phyloP scores from a whole-genome alignment of 2,797 vertebrate genomes.

The Gallinago stenura region DNA sequence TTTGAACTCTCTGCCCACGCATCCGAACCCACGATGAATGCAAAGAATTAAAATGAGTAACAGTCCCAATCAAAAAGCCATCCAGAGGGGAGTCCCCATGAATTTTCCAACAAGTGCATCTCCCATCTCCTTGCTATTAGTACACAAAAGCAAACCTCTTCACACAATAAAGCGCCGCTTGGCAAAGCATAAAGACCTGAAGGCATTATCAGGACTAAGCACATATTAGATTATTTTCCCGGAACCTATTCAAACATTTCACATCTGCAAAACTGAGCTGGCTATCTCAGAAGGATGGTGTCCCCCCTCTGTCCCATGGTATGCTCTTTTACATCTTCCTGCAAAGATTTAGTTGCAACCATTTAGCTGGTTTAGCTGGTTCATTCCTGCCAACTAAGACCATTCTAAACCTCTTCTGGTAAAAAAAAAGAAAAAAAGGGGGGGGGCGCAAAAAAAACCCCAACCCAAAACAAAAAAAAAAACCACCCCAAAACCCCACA shows the following conservation, averaged over 20 bases:
- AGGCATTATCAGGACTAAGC: not conserved
- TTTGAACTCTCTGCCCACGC: not conserved
- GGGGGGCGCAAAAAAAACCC: too few relatives aligned
- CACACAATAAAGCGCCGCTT: not conserved
- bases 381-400: not conserved
- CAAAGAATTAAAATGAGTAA: not conserved
- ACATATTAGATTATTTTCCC: not conserved
- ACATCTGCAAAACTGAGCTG: not conserved
- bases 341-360: not conserved
- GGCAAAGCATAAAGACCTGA: not conserved
- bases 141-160: not conserved
- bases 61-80: not conserved
- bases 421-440: not conserved
- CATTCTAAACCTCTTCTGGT: not conserved
- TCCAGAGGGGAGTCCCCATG: not conserved
- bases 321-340: not conserved
- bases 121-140: not conserved
- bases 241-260: not conserved
- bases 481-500: too few relatives aligned
- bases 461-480: not conserved
- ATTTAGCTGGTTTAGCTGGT: not conserved
- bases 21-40: not conserved
- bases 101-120: not conserved
- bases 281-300: not conserved
- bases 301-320: not conserved